Evolutionary conservation across 2,888 invertebrate species (phyloP).

Genomic region (Tuberolachnus salignus): DNA sequence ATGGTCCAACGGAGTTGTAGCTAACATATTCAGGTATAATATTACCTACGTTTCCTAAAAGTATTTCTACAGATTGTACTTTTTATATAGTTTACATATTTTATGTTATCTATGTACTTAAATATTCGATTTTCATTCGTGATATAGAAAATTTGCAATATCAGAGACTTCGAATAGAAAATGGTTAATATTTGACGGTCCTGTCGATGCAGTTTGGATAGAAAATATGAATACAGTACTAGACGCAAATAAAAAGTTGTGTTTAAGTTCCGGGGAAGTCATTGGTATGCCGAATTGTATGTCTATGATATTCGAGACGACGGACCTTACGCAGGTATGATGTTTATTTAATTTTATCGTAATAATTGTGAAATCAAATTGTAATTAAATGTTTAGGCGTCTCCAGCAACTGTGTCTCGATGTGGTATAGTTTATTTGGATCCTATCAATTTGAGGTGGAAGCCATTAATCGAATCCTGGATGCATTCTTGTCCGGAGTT

Average conservation of each 20-base stretch:
- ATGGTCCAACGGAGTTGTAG: constrained; percentile 87
- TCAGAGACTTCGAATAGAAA: constrained; percentile 78
- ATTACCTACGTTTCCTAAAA: not conserved
- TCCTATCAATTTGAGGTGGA: constrained; percentile 81
- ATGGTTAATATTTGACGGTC: constrained; percentile 93
- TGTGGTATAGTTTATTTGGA: constrained; percentile 94
- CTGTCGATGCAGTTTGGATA: constrained; percentile 88
- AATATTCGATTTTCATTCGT: constrained; percentile 62
- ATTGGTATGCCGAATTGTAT: constrained; percentile 80
- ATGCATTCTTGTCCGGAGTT: constrained; percentile 64
- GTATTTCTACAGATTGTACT: no score
- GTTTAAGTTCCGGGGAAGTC: constrained; percentile 85
- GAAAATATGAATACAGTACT: constrained; percentile 89
- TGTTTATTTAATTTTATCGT: not conserved
- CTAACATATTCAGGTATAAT: constrained; percentile 65
- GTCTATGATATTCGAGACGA: constrained; percentile 88
- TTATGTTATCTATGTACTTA: not conserved
- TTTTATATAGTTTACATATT: no score
- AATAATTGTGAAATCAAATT: not conserved
- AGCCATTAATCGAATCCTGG: constrained; percentile 83
- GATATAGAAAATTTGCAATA: constrained; percentile 78
- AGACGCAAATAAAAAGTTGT: constrained; percentile 87
- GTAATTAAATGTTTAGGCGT: constrained; percentile 64
- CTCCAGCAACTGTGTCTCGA: constrained; percentile 85
- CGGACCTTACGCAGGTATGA: constrained; percentile 75